Base-by-base conservation (phyloP, 2,888 invertebrate species). In the Lasius fuliginosus region DNA sequence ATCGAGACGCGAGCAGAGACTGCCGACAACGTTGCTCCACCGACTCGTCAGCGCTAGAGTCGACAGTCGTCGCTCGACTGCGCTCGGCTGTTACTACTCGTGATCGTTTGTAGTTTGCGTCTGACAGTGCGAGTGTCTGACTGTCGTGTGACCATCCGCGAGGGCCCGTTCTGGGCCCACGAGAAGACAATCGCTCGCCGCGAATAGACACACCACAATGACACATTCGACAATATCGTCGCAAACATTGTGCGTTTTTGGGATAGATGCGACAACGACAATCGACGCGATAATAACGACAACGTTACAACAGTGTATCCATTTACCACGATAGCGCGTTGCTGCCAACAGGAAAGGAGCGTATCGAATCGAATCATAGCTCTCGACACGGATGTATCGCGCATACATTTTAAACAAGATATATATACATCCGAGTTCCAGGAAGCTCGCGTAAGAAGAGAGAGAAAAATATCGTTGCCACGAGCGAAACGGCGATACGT, bases 1-100 rank as follows among this genome's bases (percentile, higher is more conserved):
- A 87, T 86, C 83, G 85, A 82, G 71, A 56, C 76, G 74, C 18
- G 27, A 49, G 15, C 71, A 84, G 90, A 88, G 91, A 93, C 92
- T 33, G 2, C 92, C 92, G 93, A 93, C 92, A 93, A 93, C 93
- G 92, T 92, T 92, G 94, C 92, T 46, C 88, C 90, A 90, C 40
- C 92, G 86, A 89, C 87, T 88, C 75, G 84, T 81, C 77, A 85
- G 40, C 83, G 84, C 75, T 87, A 83, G 85, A 88, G 86, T 90
- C 88, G 83, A 75, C 83, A 86, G 89, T 89, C 90, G 91, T 69
- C 36, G 58, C 83, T 92, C 91, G 87, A 30, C 87, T 85, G 83
- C 15, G 46, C 90, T 76, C 74, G 75, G 30, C 74, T 36, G 58
- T 73, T 68, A 40, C 27, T 79, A 4, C 36, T 74, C 42, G 71